A percentile compares a stretch with the other conserved stretches of the same genome.
Evolutionary conservation across 2,888 invertebrate genomes (phyloP).

Genomic region (Sturmia bella): DNA sequence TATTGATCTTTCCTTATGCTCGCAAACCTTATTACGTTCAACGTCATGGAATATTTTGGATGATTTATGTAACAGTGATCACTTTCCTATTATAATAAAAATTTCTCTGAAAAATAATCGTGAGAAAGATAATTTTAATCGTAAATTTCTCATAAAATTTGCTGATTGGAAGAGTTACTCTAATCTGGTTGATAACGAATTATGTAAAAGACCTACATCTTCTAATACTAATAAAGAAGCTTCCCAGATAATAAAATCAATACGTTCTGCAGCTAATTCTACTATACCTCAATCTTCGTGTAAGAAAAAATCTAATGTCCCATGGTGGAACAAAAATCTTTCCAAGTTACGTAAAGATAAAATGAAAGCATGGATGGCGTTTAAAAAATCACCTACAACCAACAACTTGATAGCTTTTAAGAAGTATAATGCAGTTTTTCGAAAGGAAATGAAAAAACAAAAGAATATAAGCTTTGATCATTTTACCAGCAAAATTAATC

Average conservation of each 20-base stretch:
- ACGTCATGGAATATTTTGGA: no score
- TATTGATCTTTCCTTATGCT: no score
- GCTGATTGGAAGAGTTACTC: constrained; percentile 9
- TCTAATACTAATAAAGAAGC: no score
- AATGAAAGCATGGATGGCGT: constrained; percentile 12
- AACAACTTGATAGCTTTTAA: constrained; percentile 17
- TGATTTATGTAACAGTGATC: no score
- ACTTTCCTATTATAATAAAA: no score
- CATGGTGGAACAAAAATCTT: constrained; percentile 16
- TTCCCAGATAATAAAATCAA: no score
- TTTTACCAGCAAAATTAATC: constrained; percentile 32
- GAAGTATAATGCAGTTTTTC: constrained; percentile 27
- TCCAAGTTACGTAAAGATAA: neutral
- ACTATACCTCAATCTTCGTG: no score
- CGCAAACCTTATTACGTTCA: no score
- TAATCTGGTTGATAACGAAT: neutral
- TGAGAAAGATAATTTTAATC: constrained; percentile 14
- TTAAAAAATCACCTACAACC: constrained; percentile 18
- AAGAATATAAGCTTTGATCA: constrained; percentile 26
- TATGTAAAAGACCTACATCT: neutral
- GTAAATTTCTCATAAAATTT: constrained; percentile 7
- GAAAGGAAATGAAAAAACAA: constrained; percentile 24
- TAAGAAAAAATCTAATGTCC: constrained; percentile 14
- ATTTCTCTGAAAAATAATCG: no score
- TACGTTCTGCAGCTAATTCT: no score